phyloP scores from a whole-genome alignment of 2,797 vertebrate species.

The Eremophila alpestris region DNA sequence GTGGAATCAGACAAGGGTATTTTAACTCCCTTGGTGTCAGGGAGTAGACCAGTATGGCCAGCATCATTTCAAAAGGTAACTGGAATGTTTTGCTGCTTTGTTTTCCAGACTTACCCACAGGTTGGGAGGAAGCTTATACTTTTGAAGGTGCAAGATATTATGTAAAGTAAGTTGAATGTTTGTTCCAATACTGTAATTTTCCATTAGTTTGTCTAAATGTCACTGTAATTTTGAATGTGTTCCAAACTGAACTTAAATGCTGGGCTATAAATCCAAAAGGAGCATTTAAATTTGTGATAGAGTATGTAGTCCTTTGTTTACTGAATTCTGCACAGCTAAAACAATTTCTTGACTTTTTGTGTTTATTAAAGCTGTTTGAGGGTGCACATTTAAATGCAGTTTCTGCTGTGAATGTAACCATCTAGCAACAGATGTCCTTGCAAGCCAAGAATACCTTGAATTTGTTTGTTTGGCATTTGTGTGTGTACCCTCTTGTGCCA shows the following conservation, averaged over 20 bases:
- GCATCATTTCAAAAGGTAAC: constrained; percentile 1
- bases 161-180: constrained; percentile 89
- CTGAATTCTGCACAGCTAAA: not conserved
- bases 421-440: not conserved
- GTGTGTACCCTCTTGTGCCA: not conserved
- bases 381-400: not conserved
- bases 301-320: not conserved
- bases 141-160: constrained; percentile 98
- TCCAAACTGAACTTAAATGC: not conserved
- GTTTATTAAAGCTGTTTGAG: not conserved
- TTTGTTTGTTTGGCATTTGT: not conserved
- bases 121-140: constrained; percentile 97
- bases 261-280: not conserved
- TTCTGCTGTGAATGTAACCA: not conserved
- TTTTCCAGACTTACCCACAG: constrained; percentile 92
- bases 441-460: not conserved
- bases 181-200: not conserved
- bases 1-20: not conserved
- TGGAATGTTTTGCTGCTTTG: constrained; percentile 26
- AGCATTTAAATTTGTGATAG: not conserved
- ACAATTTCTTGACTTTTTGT: not conserved
- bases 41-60: not conserved
- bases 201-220: not conserved
- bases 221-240: not conserved
- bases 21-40: not conserved